Evolutionary conservation across 2,797 vertebrate genomes (phyloP).

Genomic region (Pteronotus mesoamericanus): DNA sequence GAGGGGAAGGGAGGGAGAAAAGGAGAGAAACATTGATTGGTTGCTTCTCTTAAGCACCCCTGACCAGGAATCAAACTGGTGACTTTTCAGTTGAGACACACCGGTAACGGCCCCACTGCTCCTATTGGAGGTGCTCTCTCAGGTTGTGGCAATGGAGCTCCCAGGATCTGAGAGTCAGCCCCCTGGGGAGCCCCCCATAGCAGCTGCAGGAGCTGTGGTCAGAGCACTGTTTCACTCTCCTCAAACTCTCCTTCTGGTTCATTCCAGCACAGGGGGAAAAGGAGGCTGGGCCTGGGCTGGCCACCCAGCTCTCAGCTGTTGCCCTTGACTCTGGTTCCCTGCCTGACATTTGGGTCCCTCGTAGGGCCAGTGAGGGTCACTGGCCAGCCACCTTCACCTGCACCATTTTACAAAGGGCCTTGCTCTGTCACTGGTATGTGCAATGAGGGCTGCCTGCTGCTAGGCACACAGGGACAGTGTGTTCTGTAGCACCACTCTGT

Average conservation of each 20-base stretch:
- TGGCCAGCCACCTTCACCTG: background rate
- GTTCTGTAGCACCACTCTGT: conserved; percentile 49
- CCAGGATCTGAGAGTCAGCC: background rate
- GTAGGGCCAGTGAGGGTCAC: background rate
- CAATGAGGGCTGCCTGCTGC: background rate
- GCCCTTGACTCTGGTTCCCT: background rate
- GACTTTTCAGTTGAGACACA: background rate
- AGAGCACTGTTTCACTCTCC: background rate
- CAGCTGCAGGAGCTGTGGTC: background rate
- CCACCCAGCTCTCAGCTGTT: background rate
- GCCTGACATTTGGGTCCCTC: background rate
- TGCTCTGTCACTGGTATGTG: background rate
- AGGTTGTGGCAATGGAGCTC: background rate
- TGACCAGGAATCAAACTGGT: background rate
- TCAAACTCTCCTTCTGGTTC: background rate
- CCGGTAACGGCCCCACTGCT: background rate
- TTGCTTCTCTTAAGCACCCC: background rate
- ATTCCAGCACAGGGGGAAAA: background rate
- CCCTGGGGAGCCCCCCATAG: background rate
- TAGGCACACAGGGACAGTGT: background rate
- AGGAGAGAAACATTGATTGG: background rate
- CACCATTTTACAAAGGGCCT: background rate
- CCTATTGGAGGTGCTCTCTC: too few species aligned
- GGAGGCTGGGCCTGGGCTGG: background rate
- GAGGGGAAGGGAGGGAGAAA: background rate